Evolutionary conservation across 2,888 invertebrate species (phyloP).

Genomic region (Drosophila paramelanica): DNA sequence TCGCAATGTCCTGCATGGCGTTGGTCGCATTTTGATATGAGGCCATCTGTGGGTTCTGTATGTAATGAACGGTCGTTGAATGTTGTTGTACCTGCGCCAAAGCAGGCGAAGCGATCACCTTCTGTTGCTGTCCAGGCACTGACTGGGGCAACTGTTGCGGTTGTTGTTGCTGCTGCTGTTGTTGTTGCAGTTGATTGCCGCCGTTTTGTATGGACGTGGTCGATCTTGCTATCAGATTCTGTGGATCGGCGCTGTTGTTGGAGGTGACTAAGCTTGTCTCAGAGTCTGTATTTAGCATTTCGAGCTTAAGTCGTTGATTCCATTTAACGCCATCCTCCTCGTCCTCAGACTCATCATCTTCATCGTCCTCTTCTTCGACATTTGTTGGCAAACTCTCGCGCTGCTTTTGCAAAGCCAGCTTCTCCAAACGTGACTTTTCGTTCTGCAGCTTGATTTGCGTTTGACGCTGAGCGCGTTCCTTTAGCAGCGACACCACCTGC

Average conservation of each 20-base stretch:
- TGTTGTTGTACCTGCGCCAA: slow-evolving; percentile 63
- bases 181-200: slow-evolving; percentile 47
- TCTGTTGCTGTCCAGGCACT: slow-evolving; percentile 64
- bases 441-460: slow-evolving; percentile 88
- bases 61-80: slow-evolving; percentile 71
- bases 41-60: slow-evolving; percentile 75
- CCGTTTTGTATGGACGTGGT: slow-evolving; percentile 78
- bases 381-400: slow-evolving; percentile 84
- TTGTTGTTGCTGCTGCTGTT: slow-evolving; percentile 13
- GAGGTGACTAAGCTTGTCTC: slow-evolving; percentile 82
- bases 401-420: slow-evolving; percentile 86
- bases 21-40: slow-evolving; percentile 63
- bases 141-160: slow-evolving; percentile 54
- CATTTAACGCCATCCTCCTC: slow-evolving; percentile 71
- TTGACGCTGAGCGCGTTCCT: slow-evolving; percentile 88
- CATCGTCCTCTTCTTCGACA: slow-evolving; percentile 82
- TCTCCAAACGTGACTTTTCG: slow-evolving; percentile 85
- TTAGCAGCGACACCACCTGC: slow-evolving; percentile 86
- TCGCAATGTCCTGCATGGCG: slow-evolving; percentile 60
- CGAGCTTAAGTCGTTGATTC: slow-evolving; percentile 68
- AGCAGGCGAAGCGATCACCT: slow-evolving; percentile 62
- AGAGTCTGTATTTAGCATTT: slow-evolving; percentile 68
- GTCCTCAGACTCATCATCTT: slow-evolving; percentile 83
- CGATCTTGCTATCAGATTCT: slow-evolving; percentile 83
- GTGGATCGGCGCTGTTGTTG: slow-evolving; percentile 85